Conservation (phyloP, 2,113 vertebrate genomes). For the Lepidothrix coronata region DNA sequence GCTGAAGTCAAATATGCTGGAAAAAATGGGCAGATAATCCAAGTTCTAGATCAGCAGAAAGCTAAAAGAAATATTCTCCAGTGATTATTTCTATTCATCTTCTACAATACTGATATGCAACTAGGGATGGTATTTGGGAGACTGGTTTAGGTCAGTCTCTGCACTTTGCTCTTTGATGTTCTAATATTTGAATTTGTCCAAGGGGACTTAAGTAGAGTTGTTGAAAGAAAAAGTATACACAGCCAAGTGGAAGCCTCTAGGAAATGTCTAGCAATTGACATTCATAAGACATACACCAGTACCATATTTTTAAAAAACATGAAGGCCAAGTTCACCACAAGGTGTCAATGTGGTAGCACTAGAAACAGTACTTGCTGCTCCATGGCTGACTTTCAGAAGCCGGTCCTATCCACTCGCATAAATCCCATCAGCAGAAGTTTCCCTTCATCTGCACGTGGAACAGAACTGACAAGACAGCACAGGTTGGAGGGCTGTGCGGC, state of each 20-base stretch:
- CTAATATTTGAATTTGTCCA: not conserved
- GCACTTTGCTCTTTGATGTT: not conserved
- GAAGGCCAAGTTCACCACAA: not conserved
- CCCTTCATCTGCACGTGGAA: fast-evolving
- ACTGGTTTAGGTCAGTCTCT: not conserved
- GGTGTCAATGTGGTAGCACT: slow-evolving; percentile 20
- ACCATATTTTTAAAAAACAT: fast-evolving
- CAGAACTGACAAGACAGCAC: fast-evolving
- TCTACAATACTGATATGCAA: not conserved
- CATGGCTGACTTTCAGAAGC: fast-evolving
- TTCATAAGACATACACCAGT: fast-evolving
- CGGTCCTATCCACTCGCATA: fast-evolving
- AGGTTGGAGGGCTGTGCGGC: fast-evolving
- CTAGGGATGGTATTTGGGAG: not conserved
- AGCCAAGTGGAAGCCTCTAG: not conserved
- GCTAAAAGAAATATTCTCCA: not conserved
- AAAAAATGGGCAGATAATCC: not conserved
- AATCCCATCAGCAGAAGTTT: fast-evolving
- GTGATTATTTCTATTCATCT: not conserved
- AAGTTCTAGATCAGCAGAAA: not conserved
- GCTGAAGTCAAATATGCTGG: not conserved
- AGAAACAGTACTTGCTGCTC: not conserved
- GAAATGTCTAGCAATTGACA: not conserved
- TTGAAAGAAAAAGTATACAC: not conserved
- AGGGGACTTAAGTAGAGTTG: not conserved